phyloP scores from a whole-genome alignment of 1,140 invertebrate genomes.

The Maconellicoccus hirsutus region DNA sequence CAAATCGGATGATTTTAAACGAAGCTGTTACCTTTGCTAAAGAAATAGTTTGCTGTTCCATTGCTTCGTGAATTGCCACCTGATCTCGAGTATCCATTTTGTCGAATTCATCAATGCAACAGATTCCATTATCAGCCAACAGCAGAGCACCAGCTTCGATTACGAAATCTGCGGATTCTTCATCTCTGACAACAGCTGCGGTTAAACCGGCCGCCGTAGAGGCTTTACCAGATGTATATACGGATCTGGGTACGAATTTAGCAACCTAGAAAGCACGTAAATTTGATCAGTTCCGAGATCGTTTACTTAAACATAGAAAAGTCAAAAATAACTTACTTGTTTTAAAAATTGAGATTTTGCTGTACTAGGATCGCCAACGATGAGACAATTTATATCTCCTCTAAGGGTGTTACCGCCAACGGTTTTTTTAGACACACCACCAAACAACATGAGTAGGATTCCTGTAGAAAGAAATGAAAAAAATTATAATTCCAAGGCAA shows the following conservation, averaged over 20 bases:
- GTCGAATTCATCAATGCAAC: constrained; percentile 99
- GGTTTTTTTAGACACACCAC: constrained; percentile 93
- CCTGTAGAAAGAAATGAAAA: too few species aligned
- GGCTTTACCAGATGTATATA: constrained; percentile 98
- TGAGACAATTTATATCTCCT: constrained; percentile 95
- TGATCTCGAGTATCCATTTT: constrained; percentile 98
- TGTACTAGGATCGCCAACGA: constrained; percentile 97
- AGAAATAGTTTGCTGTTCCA: constrained; percentile 99
- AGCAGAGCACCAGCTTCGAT: constrained; percentile 99
- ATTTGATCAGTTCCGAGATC: not conserved
- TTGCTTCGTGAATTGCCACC: constrained; percentile 98
- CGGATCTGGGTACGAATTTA: constrained; percentile 87
- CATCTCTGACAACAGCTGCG: constrained; percentile 92
- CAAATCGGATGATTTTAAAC: not conserved
- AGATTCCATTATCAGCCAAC: constrained; percentile 98
- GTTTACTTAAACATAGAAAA: not conserved
- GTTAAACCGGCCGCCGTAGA: constrained; percentile 95
- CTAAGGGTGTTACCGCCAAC: constrained; percentile 74
- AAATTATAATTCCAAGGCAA: not conserved
- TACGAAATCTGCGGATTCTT: constrained; percentile 96
- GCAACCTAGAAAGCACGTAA: constrained; percentile 49
- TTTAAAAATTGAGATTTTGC: constrained; percentile 97
- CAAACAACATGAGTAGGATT: constrained; percentile 92
- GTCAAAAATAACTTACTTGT: constrained; percentile 42
- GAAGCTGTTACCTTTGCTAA: constrained; percentile 69